Evolutionary conservation across 1,140 invertebrate species (phyloP), one percentile per base, ranked within the genome.

Genomic region (Proctacanthus coquilletti): DNA sequence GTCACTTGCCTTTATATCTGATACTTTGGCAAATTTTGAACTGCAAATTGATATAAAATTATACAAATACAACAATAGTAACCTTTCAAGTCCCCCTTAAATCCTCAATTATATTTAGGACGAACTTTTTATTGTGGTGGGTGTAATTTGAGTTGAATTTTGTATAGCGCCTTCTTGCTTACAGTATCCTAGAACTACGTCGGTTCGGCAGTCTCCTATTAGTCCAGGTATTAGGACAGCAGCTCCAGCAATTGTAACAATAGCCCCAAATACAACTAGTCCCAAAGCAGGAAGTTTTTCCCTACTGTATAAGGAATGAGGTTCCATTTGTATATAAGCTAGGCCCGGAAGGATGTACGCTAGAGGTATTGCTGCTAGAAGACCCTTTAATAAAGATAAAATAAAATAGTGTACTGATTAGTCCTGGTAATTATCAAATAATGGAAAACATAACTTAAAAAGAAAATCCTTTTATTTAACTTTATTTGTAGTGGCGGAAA

Each of bases 261-360:
- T 49, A 1, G 74, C 53, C 1, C 84, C 84, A 48, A 85, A 84
- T 1, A 75, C 43, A 10, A 74, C 73, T 14, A 84, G 61, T 2
- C 75, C 68, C 14, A 85, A 51, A 1, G 81, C 80, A 1, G 81
- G 75, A 5, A 84, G 53, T 56, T 88, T 87, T 44, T 69, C 66
- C 3, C 65, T 51, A n/a, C 74, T 77, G 15, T 82, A 56, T 0
- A 83, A 43, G 25, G 70, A 63, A 17, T 80, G 80, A 40, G 78
- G 74, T 45, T 83, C 77, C 43, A 89, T 66, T 52, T 74, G 75
- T 40, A 89, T 68, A 48, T 85, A 87, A 50, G 80, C 81, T 6
- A 84, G 52, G 0, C 82, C 79, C 8, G 86, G 86, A 25, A 92
- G 63, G 40, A 91, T 73, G 58, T 83, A 91, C 13, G 85, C 85